Base-by-base conservation (phyloP, 2,113 vertebrate species). In the Vanacampus margaritifer region DNA sequence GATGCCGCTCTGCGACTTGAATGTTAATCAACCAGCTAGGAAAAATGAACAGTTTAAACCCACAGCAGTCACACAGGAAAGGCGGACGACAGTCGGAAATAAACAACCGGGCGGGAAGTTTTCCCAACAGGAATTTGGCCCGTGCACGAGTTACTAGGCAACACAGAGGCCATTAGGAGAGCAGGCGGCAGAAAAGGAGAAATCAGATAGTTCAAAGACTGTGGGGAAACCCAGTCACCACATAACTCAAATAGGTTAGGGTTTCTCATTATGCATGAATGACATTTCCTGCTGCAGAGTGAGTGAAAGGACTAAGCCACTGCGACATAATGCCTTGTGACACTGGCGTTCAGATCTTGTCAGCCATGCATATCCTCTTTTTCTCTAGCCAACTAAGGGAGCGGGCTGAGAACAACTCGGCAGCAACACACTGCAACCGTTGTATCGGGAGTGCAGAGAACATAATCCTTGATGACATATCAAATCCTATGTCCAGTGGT, bases 191-290 rank as follows among this genome's bases (percentile, higher is more conserved):
- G 35, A 48, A 53, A 36, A 3, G 39, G 23, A 32, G 6, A 36
- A 67, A 39, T 51, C 3, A 23, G 13, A 43, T n/a, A n/a, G 58
- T 69, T 46, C 1, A 9, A 64, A 35, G 19, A 61, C 48, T 64
- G 43, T 32, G 62, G 61, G 61, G 16, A 24, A 37, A 78, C 35
- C 23, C 36, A 5, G 0, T 28, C 17, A 11, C 28, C 41, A 8
- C 13, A 5, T 9, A 12, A 23, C n/a, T 26, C n/a, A 43, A 62
- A 43, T 7, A 26, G 23, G 23, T 59, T 32, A 16, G 19, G 1
- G n/a, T 7, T 11, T 51, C 72, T 56, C 14, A 1, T 74, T 84
- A 74, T 81, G 82, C 74, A 57, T 72, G 84, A 76, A 69, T 76
- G 70, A 71, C 67, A 45, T 64, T 57, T 64, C 69, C 66, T 79